phyloP scores from a whole-genome alignment of 2,888 invertebrate genomes.

The Melieria picta region DNA sequence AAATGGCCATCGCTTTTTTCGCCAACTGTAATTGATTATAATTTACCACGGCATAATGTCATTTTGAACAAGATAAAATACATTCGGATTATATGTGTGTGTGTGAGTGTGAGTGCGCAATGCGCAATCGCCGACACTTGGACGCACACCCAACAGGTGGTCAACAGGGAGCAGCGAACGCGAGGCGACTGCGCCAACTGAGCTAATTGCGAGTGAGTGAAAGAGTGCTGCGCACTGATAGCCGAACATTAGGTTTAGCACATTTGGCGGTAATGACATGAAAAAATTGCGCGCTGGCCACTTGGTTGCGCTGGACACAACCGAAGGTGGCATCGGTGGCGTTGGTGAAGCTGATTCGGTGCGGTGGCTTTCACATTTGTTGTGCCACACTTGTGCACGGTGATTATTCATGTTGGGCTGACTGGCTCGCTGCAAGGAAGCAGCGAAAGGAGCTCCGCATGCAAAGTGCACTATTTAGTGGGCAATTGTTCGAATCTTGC shows the following conservation, averaged over 20 bases:
- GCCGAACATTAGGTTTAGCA: constrained; percentile 4
- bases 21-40: constrained; percentile 27
- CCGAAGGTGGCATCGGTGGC: background rate
- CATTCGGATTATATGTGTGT: background rate
- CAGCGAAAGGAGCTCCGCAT: too few relatives aligned
- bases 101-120: background rate
- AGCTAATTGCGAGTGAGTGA: background rate
- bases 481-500: too few relatives aligned
- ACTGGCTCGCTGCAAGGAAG: background rate
- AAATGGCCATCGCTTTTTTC: background rate
- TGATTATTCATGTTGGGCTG: constrained; percentile 30
- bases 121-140: too few relatives aligned
- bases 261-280: constrained; percentile 13
- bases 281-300: background rate
- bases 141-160: constrained; percentile 18
- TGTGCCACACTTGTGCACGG: constrained; percentile 24
- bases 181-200: too few relatives aligned
- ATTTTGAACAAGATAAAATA: constrained; percentile 31
- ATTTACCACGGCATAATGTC: constrained; percentile 34
- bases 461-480: too few relatives aligned
- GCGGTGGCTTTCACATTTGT: constrained; percentile 8
- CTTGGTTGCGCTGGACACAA: background rate
- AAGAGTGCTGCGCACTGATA: background rate
- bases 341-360: background rate
- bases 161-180: constrained; percentile 1